phyloP scores from a whole-genome alignment of 2,888 invertebrate species.

The Aquatica leii region DNA sequence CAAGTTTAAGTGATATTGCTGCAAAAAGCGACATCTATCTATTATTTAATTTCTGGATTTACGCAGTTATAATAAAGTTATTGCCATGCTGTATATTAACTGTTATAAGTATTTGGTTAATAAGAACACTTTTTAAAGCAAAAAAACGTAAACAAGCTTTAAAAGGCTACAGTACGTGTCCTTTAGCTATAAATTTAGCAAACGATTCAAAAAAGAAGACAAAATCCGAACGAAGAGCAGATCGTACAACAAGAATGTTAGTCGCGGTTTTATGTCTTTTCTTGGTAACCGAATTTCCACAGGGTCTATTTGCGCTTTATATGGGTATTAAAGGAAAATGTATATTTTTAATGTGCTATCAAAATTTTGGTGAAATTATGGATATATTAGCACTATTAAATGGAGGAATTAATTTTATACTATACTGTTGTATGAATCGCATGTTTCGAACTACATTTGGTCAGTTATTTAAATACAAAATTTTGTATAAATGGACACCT shows the following conservation, averaged over 20 bases:
- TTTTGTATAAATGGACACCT: conserved; percentile 68
- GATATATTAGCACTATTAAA: conserved; percentile 90
- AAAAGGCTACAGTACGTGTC: conserved; percentile 69
- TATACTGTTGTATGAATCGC: conserved; percentile 93
- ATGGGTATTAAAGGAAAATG: conserved; percentile 71
- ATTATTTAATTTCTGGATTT: conserved; percentile 80
- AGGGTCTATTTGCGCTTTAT: conserved; percentile 67
- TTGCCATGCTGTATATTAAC: conserved; percentile 82
- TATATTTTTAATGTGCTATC: conserved; percentile 83
- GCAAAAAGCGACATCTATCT: conserved; percentile 56
- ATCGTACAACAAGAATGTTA: conserved; percentile 89
- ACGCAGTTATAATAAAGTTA: conserved; percentile 81
- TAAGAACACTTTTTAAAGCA: conserved; percentile 76
- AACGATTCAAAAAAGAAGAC: conserved; percentile 57
- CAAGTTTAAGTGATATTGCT: conserved; percentile 60
- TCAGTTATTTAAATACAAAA: conserved; percentile 71
- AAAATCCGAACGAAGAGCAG: conserved; percentile 77
- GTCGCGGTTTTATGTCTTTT: conserved; percentile 87
- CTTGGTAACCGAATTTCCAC: conserved; percentile 87
- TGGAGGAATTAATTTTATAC: conserved; percentile 91
- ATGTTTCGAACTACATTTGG: conserved; percentile 87
- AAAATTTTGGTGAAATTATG: conserved; percentile 84
- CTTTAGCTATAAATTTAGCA: conserved; percentile 47
- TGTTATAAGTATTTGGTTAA: conserved; percentile 74
- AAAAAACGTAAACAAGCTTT: conserved; percentile 77